Conservation (phyloP, 1,140 invertebrate genomes). For the Muscidifurax raptorellus region DNA sequence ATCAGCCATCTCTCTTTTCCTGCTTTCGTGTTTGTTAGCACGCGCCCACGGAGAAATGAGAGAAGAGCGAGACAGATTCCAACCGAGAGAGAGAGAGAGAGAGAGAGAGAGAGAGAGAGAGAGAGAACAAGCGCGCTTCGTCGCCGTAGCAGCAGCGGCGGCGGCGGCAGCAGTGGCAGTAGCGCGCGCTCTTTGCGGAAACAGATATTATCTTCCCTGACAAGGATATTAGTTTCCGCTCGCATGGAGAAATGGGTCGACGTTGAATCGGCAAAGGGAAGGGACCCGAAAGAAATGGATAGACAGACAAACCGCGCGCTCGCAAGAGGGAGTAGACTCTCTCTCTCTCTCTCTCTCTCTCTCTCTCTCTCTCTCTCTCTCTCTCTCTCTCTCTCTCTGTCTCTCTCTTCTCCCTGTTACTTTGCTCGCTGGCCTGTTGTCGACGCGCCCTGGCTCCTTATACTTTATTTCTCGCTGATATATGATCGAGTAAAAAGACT, state of each 20-base stretch:
- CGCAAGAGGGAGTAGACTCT: background rate
- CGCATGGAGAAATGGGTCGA: constrained; percentile 47
- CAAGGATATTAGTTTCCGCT: constrained; percentile 52
- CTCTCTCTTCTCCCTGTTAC: background rate
- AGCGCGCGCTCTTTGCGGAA: constrained; percentile 31
- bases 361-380: background rate
- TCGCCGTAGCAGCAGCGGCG: background rate
- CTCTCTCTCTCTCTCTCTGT: background rate
- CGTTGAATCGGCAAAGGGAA: constrained; percentile 43
- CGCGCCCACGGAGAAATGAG: background rate
- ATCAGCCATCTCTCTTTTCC: background rate
- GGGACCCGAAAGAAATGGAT: constrained; percentile 22
- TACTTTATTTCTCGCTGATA: constrained; percentile 14
- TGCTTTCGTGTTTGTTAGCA: background rate
- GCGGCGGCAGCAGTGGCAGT: background rate
- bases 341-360: too few species aligned
- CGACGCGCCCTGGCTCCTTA: background rate
- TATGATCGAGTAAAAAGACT: constrained; percentile 26
- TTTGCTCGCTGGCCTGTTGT: background rate
- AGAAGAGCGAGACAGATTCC: constrained; percentile 1
- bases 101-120: background rate
- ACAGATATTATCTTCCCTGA: constrained; percentile 50
- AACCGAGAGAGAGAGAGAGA: background rate
- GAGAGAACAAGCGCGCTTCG: background rate
- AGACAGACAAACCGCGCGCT: constrained; percentile 27